A percentile compares a stretch with the other conserved stretches of the same genome.
These are phyloP conservation scores for Scrobipalpa atriplicella DNA, from an alignment of 2,888 invertebrate species.

Conservation along the genomic window DNA sequence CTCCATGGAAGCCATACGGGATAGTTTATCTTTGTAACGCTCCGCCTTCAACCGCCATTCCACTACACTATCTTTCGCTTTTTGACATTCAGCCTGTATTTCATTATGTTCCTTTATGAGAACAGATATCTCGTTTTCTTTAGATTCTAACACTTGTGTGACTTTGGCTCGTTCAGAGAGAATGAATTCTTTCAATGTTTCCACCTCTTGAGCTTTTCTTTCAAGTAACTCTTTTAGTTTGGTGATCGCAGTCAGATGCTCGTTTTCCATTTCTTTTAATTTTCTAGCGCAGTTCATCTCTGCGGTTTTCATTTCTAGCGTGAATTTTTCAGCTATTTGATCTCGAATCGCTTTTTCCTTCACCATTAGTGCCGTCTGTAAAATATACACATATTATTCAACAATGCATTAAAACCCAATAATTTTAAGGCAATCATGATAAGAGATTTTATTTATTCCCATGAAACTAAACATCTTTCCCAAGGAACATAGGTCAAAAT, in stretches of 20 bases:
- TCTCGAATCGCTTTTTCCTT: constrained; percentile 84
- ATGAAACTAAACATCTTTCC: no score
- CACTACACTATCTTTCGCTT: constrained; percentile 57
- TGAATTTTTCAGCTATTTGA: constrained; percentile 86
- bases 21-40: constrained; percentile 66
- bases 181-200: constrained; percentile 77
- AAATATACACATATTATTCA: constrained; percentile 29
- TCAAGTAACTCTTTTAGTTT: constrained; percentile 77
- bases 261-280: constrained; percentile 77
- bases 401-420: no score
- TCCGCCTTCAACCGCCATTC: constrained; percentile 69
- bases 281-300: constrained; percentile 80
- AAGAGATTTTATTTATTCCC: no score
- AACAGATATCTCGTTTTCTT: constrained; percentile 76
- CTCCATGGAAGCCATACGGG: constrained; percentile 63
- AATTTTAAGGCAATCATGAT: no score
- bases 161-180: constrained; percentile 76
- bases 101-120: constrained; percentile 73
- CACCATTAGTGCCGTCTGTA: constrained; percentile 77
- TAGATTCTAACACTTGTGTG: constrained; percentile 75
- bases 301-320: constrained; percentile 82
- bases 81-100: constrained; percentile 63
- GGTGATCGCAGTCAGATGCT: constrained; percentile 68
- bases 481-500: no score
- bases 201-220: constrained; percentile 80